Percentiles rank a stretch among this genome's conserved stretches.
Conservation (phyloP, 2,113 vertebrate genomes). For the Python bivittatus region DNA sequence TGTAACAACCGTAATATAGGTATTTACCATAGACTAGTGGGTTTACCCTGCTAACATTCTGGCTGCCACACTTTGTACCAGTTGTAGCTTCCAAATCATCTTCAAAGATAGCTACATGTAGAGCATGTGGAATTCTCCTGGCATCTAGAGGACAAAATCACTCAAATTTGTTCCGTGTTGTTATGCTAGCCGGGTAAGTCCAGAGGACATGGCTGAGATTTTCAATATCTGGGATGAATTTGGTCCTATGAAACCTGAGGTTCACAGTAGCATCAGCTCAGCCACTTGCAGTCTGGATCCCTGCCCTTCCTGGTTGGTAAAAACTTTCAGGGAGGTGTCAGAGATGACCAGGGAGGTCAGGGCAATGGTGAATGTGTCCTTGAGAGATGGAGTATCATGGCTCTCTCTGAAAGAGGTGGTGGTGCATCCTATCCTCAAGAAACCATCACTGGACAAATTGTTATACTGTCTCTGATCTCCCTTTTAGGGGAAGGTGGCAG, state of each 20-base stretch:
- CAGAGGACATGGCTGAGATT: not conserved
- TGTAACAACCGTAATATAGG: not conserved
- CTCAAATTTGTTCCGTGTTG: not conserved
- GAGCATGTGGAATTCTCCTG: no score
- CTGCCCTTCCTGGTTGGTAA: not conserved
- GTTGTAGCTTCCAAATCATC: not conserved
- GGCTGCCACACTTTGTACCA: not conserved
- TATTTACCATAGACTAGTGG: not conserved
- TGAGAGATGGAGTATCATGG: not conserved
- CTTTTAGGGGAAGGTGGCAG: not conserved
- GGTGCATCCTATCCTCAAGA: not conserved
- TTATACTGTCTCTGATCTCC: not conserved
- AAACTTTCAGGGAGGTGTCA: not conserved
- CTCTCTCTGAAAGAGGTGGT: not conserved
- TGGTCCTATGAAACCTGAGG: not conserved
- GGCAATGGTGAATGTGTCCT: not conserved
- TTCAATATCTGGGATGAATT: not conserved
- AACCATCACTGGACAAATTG: not conserved
- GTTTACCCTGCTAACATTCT: not conserved
- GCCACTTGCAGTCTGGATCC: not conserved
- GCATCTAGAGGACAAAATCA: not conserved
- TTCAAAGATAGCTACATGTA: not conserved
- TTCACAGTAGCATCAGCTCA: not conserved
- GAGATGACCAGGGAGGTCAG: not conserved
- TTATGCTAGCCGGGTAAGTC: not conserved